Base-by-base conservation (phyloP, 30 jellyfish, hydroid and myxozoan genomes). In the Pseudorhiza aurosa region DNA sequence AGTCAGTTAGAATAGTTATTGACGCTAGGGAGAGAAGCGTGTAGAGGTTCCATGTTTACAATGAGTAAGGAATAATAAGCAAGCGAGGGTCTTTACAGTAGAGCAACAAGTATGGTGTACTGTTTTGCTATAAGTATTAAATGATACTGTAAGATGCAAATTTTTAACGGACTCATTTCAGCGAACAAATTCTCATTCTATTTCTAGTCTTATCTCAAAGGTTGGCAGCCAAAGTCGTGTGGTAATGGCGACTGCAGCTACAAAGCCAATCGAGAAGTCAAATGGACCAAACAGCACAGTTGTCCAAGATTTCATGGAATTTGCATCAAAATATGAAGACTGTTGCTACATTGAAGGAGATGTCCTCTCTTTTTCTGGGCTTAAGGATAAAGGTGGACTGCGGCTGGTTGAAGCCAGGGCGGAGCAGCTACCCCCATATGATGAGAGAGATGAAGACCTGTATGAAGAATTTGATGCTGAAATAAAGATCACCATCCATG, bases 401-500 rank as follows among this genome's bases (percentile, higher is more conserved):
- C 22, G 31, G 40, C 42, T 82, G 21, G 42, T 68, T 21, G 82
- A 69, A 25, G 94, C 94, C 2, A 35, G 0, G 17, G 87, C 87
- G 1, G 75, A 31, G 31, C 55, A 69, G 29, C 9, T 51, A 56
- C 87, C 87, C 1, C 65, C 81, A 0, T 53, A 68, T 58, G 81
- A 68, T 14, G 68, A 68, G 6, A 32, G 81, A 12, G 85, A 81
- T 68, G 81, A 68, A 0, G 85, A 81, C 22, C 15, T 47, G 4
- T 67, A 65, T 67, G 87, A 58, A 4, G 74, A 68, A 60, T 68
- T 27, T 31, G 75, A 69, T 42, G 11, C 50, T 9, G 44, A 68
- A 21, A 64, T 82, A 4, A 28, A 55, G n/a, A 56, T 69, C 21
- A 82, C 74, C 0, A 37, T 82, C 75, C 81, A 68, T 68, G 87